These are phyloP conservation scores for Maniola hyperantus DNA, from an alignment of 2,888 invertebrate species.

Conservation along the genomic window DNA sequence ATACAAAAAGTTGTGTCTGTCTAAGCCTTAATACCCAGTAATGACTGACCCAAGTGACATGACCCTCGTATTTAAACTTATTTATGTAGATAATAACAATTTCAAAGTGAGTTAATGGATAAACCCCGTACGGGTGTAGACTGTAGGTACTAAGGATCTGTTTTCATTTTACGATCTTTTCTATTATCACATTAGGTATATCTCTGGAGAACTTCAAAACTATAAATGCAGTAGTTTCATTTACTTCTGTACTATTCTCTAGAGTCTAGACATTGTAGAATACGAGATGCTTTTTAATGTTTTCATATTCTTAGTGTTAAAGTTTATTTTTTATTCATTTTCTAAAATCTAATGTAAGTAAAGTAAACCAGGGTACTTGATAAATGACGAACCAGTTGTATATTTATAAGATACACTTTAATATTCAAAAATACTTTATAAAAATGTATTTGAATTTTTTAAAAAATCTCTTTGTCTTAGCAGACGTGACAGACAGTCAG, in stretches of 20 bases:
- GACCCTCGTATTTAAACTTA: background rate
- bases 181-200: conserved; percentile 28
- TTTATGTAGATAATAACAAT: background rate
- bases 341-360: background rate
- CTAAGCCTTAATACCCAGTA: too few species aligned
- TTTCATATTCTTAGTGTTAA: conserved; percentile 19
- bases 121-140: background rate
- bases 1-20: too few species aligned
- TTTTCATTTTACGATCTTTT: conserved; percentile 25
- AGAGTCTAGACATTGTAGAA: conserved; percentile 32
- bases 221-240: conserved; percentile 33
- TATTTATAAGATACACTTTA: too few species aligned
- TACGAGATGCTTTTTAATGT: conserved; percentile 30
- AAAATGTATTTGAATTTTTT: too few species aligned
- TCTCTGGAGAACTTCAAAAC: conserved; percentile 32
- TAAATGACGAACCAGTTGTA: too few species aligned
- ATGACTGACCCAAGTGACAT: background rate
- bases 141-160: conserved; percentile 7
- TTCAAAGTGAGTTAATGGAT: conserved; percentile 1
- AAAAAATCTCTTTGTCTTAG: too few species aligned
- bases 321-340: conserved; percentile 19
- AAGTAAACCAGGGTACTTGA: too few species aligned
- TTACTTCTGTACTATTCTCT: conserved; percentile 27
- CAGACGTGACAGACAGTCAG: too few species aligned
- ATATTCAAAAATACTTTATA: too few species aligned